Base-by-base conservation (phyloP, 2,113 vertebrate species). In the Brachionichthys hirsutus region DNA sequence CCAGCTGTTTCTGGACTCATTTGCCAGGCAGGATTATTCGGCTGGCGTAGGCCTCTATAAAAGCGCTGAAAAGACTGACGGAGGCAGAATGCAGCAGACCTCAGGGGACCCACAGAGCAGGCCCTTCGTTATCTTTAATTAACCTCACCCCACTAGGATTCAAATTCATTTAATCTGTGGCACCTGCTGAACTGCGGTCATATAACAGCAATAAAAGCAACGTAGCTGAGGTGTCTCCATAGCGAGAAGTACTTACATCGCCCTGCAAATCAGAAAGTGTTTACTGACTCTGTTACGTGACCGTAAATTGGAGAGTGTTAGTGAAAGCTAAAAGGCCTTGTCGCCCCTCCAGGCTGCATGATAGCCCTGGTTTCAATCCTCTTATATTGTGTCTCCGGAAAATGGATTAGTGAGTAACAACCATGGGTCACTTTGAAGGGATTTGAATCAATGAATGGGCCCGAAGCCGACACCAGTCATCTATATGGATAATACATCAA, bases 81-180 rank as follows among this genome's bases (percentile, higher is more conserved):
- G 87, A 85, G 59, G 78, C 75, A 73, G 82, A 79, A 75, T 48
- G 47, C 57, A 54, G 24, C 44, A 42, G 61, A 76, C 61, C 90
- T 77, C 86, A 13, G 2, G 87, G 85, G 87, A 85, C 62, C 58
- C 67, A 35, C 44, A 66, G 77, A 81, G 86, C 88, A 75, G 75
- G 71, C 68, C 85, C 73, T 86, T 90, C 75, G 89, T 90, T 92
- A 90, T 75, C 84, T 85, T 71, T 91, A 93, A 93, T 93, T 89
- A 90, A 81, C 73, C 82, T 80, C 77, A 55, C 77, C 76, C 64
- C 85, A 70, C 75, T 59, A 77, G 75, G 70, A 73, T 73, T 81
- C 82, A 83, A 81, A 90, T 89, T 90, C 78, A 91, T 83, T 89
- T 91, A 60, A 88, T 83, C 76, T 82, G 59, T 47, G 47, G 70